A percentile compares a stretch with the other conserved stretches of the same genome.
phyloP scores from a whole-genome alignment of 1,140 invertebrate genomes.

The Psilanteris sp. region DNA sequence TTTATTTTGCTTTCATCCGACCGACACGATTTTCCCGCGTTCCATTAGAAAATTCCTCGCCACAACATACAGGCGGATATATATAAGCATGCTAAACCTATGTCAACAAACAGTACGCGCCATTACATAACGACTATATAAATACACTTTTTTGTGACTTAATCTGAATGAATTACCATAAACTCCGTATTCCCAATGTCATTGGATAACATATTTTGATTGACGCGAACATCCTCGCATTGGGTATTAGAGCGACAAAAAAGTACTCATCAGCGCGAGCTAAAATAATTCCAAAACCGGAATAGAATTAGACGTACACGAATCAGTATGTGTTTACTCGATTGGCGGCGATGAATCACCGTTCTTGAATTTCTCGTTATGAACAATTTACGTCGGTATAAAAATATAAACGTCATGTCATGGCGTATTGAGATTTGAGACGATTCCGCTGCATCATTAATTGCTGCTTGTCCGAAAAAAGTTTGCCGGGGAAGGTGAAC shows the following conservation, averaged over 20 bases:
- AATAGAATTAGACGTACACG: conserved; percentile 29
- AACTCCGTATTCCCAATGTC: conserved; percentile 14
- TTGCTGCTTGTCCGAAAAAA: conserved; percentile 31
- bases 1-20: background rate
- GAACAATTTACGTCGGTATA: conserved; percentile 14
- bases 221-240: conserved; percentile 20
- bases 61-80: too few relatives aligned
- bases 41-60: background rate
- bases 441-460: conserved; percentile 42
- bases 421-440: conserved; percentile 19
- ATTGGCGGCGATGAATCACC: conserved; percentile 16
- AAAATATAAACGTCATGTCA: conserved; percentile 25
- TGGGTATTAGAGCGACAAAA: conserved; percentile 10
- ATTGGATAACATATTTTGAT: conserved; percentile 4
- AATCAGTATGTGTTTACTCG: background rate
- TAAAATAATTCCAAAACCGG: background rate
- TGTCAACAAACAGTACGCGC: conserved; percentile 8
- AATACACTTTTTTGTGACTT: conserved; percentile 24
- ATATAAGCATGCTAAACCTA: background rate
- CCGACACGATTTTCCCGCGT: background rate
- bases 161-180: conserved; percentile 33
- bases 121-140: conserved; percentile 23
- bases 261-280: background rate
- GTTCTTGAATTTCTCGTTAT: conserved; percentile 28
- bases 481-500: conserved; percentile 20